phyloP scores from a whole-genome alignment of 2,888 invertebrate genomes.

The Osmoderma eremita region DNA sequence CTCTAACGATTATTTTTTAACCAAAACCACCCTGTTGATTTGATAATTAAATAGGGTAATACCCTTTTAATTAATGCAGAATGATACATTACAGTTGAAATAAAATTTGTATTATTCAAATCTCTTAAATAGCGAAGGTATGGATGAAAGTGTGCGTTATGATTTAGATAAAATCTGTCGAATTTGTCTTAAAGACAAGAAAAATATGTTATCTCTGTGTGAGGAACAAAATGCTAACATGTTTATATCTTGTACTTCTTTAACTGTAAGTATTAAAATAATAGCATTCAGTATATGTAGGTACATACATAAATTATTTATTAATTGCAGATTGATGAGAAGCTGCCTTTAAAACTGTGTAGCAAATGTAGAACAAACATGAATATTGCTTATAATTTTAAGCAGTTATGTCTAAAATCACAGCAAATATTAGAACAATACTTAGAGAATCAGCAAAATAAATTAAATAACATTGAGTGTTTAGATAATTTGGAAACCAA shows the following conservation, averaged over 20 bases:
- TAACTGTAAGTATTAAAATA: conserved; percentile 49
- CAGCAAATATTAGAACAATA: conserved; percentile 52
- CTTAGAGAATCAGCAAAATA: conserved; percentile 44
- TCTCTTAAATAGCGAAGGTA: neutral
- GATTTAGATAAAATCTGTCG: conserved; percentile 62
- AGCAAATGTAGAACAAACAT: conserved; percentile 53
- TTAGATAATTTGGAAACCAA: conserved; percentile 45
- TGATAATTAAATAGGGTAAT: neutral
- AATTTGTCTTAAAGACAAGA: conserved; percentile 63
- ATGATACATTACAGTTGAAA: neutral
- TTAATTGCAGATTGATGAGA: conserved; percentile 39
- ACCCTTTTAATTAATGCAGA: neutral
- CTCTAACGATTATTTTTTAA: too few species aligned
- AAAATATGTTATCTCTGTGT: conserved; percentile 60
- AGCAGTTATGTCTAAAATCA: conserved; percentile 54
- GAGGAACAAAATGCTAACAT: conserved; percentile 57
- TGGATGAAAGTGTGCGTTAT: conserved; percentile 35
- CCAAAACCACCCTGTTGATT: neutral
- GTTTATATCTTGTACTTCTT: conserved; percentile 54
- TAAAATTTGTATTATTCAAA: neutral
- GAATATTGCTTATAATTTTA: conserved; percentile 52
- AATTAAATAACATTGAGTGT: conserved; percentile 51
- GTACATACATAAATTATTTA: neutral
- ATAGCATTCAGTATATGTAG: too few species aligned
- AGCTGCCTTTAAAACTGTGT: conserved; percentile 54